Evolutionary conservation across 2,113 vertebrate species (phyloP).

Genomic region (Ictalurus punctatus): DNA sequence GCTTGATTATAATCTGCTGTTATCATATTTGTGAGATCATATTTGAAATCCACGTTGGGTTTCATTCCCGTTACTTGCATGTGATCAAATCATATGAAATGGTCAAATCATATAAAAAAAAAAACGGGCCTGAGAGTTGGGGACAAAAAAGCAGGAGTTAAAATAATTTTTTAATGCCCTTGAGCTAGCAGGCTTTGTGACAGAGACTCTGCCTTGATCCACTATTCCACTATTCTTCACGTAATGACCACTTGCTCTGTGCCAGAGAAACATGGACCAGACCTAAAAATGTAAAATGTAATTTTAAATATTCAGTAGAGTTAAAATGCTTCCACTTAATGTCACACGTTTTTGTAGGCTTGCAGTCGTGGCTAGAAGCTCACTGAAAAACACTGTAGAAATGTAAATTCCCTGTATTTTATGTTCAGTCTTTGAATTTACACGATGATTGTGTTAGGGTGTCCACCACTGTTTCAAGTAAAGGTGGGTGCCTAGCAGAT

Average conservation of each 20-base stretch:
- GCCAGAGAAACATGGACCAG: not conserved
- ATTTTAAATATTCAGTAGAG: constrained; percentile 17
- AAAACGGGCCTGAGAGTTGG: not conserved
- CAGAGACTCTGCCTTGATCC: not conserved
- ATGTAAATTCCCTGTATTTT: not conserved
- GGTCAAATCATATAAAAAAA: constrained; percentile 22
- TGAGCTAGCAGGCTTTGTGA: not conserved
- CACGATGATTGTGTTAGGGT: not conserved
- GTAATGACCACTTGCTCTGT: not conserved
- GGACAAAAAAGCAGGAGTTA: constrained; percentile 15
- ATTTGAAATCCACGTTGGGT: not conserved
- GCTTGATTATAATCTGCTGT: not conserved
- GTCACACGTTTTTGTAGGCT: not conserved
- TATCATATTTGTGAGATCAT: not conserved
- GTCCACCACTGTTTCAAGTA: not conserved
- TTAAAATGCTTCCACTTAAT: not conserved
- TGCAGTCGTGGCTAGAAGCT: not conserved
- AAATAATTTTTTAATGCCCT: constrained; percentile 23
- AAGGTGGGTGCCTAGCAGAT: not conserved
- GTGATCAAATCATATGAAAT: no score
- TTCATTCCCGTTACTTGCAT: not conserved
- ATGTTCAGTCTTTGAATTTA: not conserved
- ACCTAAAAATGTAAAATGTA: not conserved
- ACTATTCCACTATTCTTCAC: not conserved
- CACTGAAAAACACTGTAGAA: not conserved